A percentile compares a stretch with the other conserved stretches of the same genome.
phyloP scores from a whole-genome alignment of 2,113 vertebrate genomes.

The Xenopus tropicalis region DNA sequence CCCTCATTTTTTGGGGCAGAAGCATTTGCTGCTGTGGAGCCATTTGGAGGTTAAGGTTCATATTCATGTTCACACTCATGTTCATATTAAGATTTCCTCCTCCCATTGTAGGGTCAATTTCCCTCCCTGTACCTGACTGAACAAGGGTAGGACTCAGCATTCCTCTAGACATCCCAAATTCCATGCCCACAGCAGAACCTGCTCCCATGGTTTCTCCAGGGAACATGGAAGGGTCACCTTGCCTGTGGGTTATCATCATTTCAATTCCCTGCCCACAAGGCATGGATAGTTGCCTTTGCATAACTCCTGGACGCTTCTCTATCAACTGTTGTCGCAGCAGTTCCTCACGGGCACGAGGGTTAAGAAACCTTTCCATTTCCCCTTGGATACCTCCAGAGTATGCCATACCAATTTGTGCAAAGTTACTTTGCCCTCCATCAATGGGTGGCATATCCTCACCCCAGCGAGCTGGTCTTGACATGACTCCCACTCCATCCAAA shows the following conservation, averaged over 20 bases:
- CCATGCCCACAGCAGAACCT: slow-evolving; percentile 67
- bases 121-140: slow-evolving; percentile 74
- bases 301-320: slow-evolving; percentile 74
- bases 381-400: slow-evolving; percentile 75
- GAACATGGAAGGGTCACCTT: slow-evolving; percentile 73
- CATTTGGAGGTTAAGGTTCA: slow-evolving; percentile 84
- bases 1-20: slow-evolving; percentile 83
- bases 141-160: slow-evolving; percentile 82
- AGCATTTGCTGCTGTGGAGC: slow-evolving; percentile 84
- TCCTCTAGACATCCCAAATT: slow-evolving; percentile 78
- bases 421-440: slow-evolving; percentile 67
- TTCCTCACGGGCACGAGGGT: slow-evolving; percentile 78
- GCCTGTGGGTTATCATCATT: slow-evolving; percentile 73
- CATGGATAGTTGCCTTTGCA: slow-evolving; percentile 73
- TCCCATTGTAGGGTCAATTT: slow-evolving; percentile 79
- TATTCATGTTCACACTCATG: slow-evolving; percentile 82
- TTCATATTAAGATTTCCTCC: slow-evolving; percentile 80
- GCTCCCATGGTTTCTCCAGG: slow-evolving; percentile 61
- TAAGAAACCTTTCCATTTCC: slow-evolving; percentile 79
- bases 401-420: slow-evolving; percentile 72
- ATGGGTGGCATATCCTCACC: slow-evolving; percentile 82
- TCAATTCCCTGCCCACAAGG: slow-evolving; percentile 69
- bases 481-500: slow-evolving; percentile 75
- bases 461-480: slow-evolving; percentile 80
- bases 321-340: slow-evolving; percentile 82